A percentile compares a stretch with the other conserved stretches of the same genome.
phyloP scores from a whole-genome alignment of 2,888 invertebrate species.

The Eumacrocentrus americanus region DNA sequence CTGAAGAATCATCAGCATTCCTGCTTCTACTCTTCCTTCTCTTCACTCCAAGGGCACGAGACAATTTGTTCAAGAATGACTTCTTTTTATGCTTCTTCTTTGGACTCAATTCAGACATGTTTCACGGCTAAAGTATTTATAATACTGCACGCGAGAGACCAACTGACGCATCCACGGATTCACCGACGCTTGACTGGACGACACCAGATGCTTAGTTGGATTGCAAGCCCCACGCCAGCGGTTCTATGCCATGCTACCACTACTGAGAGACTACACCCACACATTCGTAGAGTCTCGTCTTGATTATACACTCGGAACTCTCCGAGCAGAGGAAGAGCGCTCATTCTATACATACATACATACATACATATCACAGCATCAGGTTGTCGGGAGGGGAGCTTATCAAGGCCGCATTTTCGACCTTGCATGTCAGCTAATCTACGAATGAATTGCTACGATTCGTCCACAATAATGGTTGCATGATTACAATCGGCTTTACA shows the following conservation, averaged over 20 bases:
- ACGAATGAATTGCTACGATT: background rate
- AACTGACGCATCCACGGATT: slow-evolving; percentile 15
- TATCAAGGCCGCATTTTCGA: slow-evolving; percentile 18
- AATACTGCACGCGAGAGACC: background rate
- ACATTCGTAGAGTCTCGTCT: no score
- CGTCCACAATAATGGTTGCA: no score
- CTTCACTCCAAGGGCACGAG: slow-evolving; percentile 27
- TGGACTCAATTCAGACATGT: slow-evolving; percentile 32
- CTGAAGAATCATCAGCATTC: slow-evolving; percentile 14
- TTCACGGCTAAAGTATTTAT: background rate
- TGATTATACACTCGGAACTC: background rate
- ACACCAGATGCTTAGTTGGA: background rate
- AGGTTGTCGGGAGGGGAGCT: background rate
- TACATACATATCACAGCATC: background rate
- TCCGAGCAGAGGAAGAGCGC: background rate
- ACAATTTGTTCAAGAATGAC: slow-evolving; percentile 38
- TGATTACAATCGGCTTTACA: no score
- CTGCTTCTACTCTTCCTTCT: slow-evolving; percentile 21
- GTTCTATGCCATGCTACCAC: background rate
- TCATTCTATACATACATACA: background rate
- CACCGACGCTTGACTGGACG: background rate
- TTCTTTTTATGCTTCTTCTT: slow-evolving; percentile 31
- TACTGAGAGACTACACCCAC: no score
- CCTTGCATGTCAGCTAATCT: background rate
- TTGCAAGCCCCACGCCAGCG: background rate